Percentiles rank a stretch among this genome's conserved stretches.
Conservation (phyloP, 2,113 vertebrate genomes). For the Lagenorhynchus albirostris region DNA sequence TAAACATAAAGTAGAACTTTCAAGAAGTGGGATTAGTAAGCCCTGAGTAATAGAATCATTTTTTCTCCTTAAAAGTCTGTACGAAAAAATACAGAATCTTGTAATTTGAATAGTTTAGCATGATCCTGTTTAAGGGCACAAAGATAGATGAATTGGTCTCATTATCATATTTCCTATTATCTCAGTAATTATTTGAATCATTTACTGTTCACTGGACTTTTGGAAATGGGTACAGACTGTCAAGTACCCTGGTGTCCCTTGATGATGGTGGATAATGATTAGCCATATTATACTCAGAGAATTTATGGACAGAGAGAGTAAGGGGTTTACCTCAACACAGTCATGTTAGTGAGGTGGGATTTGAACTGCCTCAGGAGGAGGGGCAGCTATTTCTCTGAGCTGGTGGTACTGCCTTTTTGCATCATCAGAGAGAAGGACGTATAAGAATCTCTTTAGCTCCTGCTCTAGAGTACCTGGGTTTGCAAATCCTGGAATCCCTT, state of each 20-base stretch:
- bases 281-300: not conserved
- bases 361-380: not conserved
- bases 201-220: constrained; percentile 34
- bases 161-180: constrained; percentile 38
- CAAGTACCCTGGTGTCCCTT: not conserved
- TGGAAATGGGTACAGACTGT: not conserved
- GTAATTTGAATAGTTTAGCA: not conserved
- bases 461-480: not conserved
- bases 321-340: not conserved
- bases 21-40: not conserved
- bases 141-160: constrained; percentile 34
- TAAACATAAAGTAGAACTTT: constrained; percentile 5
- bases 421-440: not conserved
- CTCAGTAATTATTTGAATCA: constrained; percentile 50
- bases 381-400: not conserved
- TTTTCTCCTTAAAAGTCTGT: not conserved
- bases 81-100: not conserved
- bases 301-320: not conserved
- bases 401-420: not conserved
- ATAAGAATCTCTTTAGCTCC: not conserved
- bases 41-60: not conserved
- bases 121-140: not conserved
- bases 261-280: not conserved
- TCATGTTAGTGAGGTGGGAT: not conserved
- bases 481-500: not conserved